These are phyloP conservation scores for Ormyrus rosae DNA, from an alignment of 2,888 invertebrate genomes.

Conservation along the genomic window DNA sequence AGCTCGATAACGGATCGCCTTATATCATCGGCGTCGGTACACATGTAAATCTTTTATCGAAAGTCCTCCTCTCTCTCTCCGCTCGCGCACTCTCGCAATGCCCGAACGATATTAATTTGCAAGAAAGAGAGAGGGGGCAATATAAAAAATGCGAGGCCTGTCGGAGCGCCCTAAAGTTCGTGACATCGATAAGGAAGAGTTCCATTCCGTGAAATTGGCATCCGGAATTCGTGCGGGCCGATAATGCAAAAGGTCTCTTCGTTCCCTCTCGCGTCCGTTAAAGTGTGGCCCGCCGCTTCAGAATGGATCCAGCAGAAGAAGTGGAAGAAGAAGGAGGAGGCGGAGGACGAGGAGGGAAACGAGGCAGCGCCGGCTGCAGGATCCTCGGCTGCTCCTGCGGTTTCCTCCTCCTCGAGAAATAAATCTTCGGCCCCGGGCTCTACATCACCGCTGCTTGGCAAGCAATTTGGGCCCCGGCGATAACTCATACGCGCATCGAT, in stretches of 20 bases:
- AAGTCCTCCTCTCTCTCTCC: constrained; percentile 31
- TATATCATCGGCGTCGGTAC: constrained; percentile 51
- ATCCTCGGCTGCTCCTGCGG: constrained; percentile 56
- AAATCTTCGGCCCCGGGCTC: constrained; percentile 73
- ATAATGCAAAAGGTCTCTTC: constrained; percentile 63
- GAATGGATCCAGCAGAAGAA: constrained; percentile 40
- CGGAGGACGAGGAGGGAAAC: constrained; percentile 32
- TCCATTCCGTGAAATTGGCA: constrained; percentile 66
- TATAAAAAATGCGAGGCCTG: constrained; percentile 46
- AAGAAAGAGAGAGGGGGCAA: constrained; percentile 33
- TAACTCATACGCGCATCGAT: constrained; percentile 75
- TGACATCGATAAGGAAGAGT: constrained; percentile 60
- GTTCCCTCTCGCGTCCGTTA: neutral
- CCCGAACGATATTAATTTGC: constrained; percentile 51
- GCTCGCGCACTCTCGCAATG: constrained; percentile 10
- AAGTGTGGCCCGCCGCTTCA: constrained; percentile 45
- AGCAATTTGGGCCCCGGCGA: constrained; percentile 74
- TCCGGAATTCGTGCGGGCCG: constrained; percentile 62
- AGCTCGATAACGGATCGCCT: constrained; percentile 43
- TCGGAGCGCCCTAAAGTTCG: constrained; percentile 47
- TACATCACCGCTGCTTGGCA: constrained; percentile 74
- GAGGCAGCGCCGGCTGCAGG: constrained; percentile 31
- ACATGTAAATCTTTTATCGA: constrained; percentile 45
- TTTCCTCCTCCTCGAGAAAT: constrained; percentile 66
- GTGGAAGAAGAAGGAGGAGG: constrained; percentile 24